These are phyloP conservation scores for Lucifuga dentata DNA, from an alignment of 2,113 vertebrate species.

Conservation along the genomic window DNA sequence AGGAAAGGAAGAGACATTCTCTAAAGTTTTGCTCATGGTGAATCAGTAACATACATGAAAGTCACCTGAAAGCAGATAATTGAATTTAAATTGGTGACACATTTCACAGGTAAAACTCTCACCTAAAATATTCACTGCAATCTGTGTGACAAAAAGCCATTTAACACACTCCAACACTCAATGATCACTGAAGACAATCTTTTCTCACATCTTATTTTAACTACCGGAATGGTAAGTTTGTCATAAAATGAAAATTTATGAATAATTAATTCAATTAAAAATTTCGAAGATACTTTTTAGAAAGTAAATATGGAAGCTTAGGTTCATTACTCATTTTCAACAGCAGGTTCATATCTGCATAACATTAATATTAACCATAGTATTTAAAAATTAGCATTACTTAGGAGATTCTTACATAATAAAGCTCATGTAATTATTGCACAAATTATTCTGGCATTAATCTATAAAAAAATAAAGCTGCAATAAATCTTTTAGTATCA, in stretches of 20 bases:
- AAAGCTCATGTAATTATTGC: background rate
- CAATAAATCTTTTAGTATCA: background rate
- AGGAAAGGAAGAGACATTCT: too few relatives aligned
- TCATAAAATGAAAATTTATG: background rate
- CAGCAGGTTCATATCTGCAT: background rate
- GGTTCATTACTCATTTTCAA: too few relatives aligned
- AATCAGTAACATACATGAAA: too few relatives aligned
- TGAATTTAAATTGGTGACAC: constrained; percentile 19
- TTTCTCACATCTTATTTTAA: background rate
- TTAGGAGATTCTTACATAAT: background rate
- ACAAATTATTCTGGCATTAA: too few relatives aligned
- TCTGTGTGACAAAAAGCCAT: background rate
- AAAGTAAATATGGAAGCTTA: too few relatives aligned
- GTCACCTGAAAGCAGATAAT: background rate
- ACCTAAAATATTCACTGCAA: constrained; percentile 11
- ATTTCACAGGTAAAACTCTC: background rate
- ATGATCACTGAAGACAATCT: background rate
- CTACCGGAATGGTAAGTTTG: background rate
- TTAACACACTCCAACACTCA: constrained; percentile 9
- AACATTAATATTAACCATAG: background rate
- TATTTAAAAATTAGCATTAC: background rate
- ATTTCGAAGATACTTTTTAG: background rate
- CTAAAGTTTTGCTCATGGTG: too few relatives aligned
- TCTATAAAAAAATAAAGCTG: too few relatives aligned
- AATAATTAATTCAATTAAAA: background rate